Evolutionary conservation across 1,140 invertebrate species (phyloP).

Genomic region (Heterodera schachtii): DNA sequence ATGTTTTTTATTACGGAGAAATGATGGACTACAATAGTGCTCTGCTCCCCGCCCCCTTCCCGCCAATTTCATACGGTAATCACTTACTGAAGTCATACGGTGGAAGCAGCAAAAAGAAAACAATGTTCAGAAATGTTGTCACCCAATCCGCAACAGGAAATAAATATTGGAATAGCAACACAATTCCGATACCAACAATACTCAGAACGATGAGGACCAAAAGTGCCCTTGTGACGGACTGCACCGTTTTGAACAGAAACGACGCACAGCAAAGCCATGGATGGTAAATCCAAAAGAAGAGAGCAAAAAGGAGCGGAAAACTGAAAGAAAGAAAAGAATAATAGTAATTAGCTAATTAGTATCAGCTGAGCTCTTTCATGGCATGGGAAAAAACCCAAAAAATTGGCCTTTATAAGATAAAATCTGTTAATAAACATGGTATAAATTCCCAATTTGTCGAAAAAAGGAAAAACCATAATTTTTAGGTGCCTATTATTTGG

Average conservation of each 20-base stretch:
- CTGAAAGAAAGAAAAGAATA: slow-evolving; percentile 33
- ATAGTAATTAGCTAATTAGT: no score
- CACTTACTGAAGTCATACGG: not conserved
- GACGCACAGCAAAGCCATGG: not conserved
- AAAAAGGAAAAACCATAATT: no score
- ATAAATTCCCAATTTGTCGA: no score
- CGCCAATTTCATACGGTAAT: not conserved
- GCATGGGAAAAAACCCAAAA: no score
- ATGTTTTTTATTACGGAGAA: no score
- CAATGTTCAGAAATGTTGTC: not conserved
- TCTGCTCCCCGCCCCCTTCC: no score
- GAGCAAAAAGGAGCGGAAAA: slow-evolving; percentile 38
- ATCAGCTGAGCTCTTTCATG: no score
- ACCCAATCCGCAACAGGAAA: not conserved
- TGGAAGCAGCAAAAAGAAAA: not conserved
- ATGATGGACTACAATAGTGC: no score
- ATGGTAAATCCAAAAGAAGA: slow-evolving; percentile 35
- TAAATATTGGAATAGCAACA: no score
- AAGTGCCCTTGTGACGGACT: not conserved
- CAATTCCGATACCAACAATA: not conserved
- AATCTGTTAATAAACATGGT: no score
- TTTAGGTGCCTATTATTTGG: no score
- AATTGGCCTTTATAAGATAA: no score
- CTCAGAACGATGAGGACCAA: not conserved
- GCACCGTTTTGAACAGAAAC: not conserved